Base-by-base conservation (phyloP, 2,797 vertebrate genomes). In the Eremophila alpestris region DNA sequence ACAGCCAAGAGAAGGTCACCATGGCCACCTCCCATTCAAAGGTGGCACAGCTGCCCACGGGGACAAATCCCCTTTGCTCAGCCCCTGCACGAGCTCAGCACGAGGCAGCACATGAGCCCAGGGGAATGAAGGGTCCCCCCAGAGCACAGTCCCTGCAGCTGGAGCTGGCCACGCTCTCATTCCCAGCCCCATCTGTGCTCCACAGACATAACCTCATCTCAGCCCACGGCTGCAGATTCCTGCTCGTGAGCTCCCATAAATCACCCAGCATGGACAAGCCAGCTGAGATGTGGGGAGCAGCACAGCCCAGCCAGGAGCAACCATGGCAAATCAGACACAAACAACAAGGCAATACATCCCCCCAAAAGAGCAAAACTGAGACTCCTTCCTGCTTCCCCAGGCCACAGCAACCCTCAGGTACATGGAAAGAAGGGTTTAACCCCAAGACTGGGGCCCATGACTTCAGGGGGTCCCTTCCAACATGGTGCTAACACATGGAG, bases 141-240 rank as follows among this genome's bases (percentile, higher is more conserved):
- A 17, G 78, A 87, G 29, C 68, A 38, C 11, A 6, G 36, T 9
- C 49, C 63, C 64, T 87, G 95, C 95, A 95, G 93, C 94, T 94
- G 95, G 84, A 76, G 79, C 80, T 87, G 91, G 82, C 83, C 16
- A 2, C 0, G 10, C n/a, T 60, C 51, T 91, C 5, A 0, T 71
- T 65, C 77, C 87, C 85, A 74, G 77, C 36, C 6, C 49, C 18
- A 38, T 56, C 75, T 83, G 83, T 46, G 81, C 70, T 93, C 83
- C 88, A 51, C 81, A 97, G 95, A 93, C 91, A 90, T 96, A 76
- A 96, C 81, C 63, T 97, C 95, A 97, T 93, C 86, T 11, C 94
- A 90, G 93, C 89, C 94, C 95, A 90, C 43, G 17, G 84, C 93
- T 30, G 30, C 86, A 73, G 84, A 89, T 71, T 82, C 55, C 14